Conservation (phyloP, 2,888 invertebrate species). For the Hyppa rectilinea region DNA sequence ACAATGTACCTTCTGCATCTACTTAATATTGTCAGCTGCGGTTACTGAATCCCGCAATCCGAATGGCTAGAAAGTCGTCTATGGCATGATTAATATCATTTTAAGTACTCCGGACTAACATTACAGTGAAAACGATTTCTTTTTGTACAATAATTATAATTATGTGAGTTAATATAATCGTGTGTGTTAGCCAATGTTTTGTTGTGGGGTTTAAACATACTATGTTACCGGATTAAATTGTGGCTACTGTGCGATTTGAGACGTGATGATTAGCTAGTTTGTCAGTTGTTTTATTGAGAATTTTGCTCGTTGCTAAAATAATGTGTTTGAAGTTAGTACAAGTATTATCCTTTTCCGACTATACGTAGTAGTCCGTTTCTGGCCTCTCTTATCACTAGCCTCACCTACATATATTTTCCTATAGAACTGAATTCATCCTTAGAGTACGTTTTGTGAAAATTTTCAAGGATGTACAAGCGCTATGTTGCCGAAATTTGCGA, state of each 20-base stretch:
- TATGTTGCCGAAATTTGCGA: too few relatives aligned
- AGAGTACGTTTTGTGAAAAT: too few relatives aligned
- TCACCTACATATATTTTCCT: too few relatives aligned
- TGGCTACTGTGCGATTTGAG: background rate
- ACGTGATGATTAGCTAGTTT: too few relatives aligned
- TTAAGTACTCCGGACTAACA: slow-evolving; percentile 51
- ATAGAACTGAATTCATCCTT: too few relatives aligned
- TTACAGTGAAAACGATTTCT: slow-evolving; percentile 55
- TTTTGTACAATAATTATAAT: slow-evolving; percentile 48
- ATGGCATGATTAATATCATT: slow-evolving; percentile 64
- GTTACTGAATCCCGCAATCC: slow-evolving; percentile 54
- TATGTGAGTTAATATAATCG: slow-evolving; percentile 47
- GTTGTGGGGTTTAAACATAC: slow-evolving; percentile 9
- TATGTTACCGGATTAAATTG: background rate
- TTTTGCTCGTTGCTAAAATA: background rate
- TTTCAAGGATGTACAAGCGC: too few relatives aligned
- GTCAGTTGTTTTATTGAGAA: too few relatives aligned
- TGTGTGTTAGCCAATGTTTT: slow-evolving; percentile 18
- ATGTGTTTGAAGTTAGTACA: too few relatives aligned
- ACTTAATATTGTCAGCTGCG: slow-evolving; percentile 24
- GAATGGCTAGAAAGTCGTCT: slow-evolving; percentile 67
- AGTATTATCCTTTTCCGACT: too few relatives aligned
- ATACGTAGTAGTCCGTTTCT: too few relatives aligned
- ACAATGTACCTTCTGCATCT: slow-evolving; percentile 28
- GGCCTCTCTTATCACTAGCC: too few relatives aligned